These are phyloP conservation scores for Poeciliopsis turrubarensis DNA, from an alignment of 2,113 vertebrate species.

Conservation along the genomic window DNA sequence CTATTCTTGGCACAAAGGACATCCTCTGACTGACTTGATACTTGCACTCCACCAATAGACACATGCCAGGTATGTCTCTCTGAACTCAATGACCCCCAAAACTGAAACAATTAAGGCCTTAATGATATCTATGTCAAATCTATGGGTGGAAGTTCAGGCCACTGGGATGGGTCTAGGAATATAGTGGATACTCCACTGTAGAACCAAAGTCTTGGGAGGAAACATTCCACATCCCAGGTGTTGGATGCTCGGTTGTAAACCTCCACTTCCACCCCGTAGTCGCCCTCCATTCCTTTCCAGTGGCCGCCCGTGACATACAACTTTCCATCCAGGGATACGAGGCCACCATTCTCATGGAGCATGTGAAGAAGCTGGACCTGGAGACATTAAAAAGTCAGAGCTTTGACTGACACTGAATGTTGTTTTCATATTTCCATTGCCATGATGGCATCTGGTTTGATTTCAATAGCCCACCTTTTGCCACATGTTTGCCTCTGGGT, in stretches of 20 bases:
- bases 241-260: slow-evolving; percentile 84
- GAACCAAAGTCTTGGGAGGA: slow-evolving; percentile 92
- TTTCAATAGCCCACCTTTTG: slow-evolving; percentile 84
- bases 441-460: too few species aligned
- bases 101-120: neutral
- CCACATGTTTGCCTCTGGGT: slow-evolving; percentile 93
- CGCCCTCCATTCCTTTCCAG: slow-evolving; percentile 95
- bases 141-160: slow-evolving; percentile 82
- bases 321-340: slow-evolving; percentile 83
- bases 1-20: slow-evolving; percentile 52
- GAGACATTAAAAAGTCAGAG: neutral
- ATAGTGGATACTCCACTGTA: slow-evolving; percentile 89
- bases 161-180: slow-evolving; percentile 89
- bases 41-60: slow-evolving; percentile 5
- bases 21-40: slow-evolving; percentile 29
- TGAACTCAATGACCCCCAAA: slow-evolving; percentile 9
- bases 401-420: neutral
- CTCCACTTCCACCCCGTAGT: slow-evolving; percentile 95
- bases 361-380: slow-evolving; percentile 93
- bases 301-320: slow-evolving; percentile 91
- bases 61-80: slow-evolving; percentile 8
- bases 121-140: slow-evolving; percentile 43
- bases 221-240: slow-evolving; percentile 84
- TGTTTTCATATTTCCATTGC: neutral
- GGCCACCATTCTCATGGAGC: slow-evolving; percentile 92